A percentile compares a stretch with the other conserved stretches of the same genome.
Evolutionary conservation across 2,888 invertebrate species (phyloP).

Genomic region (Allygus modestus): DNA sequence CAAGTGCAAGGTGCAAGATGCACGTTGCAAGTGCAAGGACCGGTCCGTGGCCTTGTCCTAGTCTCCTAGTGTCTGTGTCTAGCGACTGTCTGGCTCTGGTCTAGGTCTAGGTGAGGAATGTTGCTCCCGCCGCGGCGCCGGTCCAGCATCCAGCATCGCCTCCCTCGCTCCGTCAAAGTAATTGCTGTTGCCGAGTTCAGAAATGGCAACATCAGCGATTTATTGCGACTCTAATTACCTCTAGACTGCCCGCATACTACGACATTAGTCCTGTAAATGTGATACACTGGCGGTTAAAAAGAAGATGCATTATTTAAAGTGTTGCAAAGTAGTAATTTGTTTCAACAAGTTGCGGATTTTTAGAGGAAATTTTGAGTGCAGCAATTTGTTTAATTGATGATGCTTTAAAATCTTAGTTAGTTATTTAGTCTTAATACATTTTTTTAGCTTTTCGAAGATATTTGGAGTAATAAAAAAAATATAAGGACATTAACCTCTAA

Average conservation of each 20-base stretch:
- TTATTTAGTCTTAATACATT: no score
- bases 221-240: constrained; percentile 28
- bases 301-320: neutral
- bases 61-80: constrained; percentile 19
- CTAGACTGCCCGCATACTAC: neutral
- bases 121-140: neutral
- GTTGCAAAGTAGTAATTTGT: neutral
- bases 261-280: neutral
- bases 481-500: no score
- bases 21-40: constrained; percentile 43
- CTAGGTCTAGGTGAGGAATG: constrained; percentile 48
- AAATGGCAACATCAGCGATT: neutral
- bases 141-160: neutral
- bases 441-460: no score
- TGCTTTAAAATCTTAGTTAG: no score
- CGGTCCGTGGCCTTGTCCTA: constrained; percentile 47
- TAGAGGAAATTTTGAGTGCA: no score
- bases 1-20: constrained; percentile 23
- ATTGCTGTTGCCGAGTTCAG: neutral
- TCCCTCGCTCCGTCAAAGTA: neutral
- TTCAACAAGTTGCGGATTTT: neutral
- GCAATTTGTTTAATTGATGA: no score
- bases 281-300: neutral
- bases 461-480: no score
- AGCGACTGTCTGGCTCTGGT: constrained; percentile 29